Percentiles rank a stretch among this genome's conserved stretches.
phyloP scores from a whole-genome alignment of 2,797 vertebrate species.

The Sebastes itinus region DNA sequence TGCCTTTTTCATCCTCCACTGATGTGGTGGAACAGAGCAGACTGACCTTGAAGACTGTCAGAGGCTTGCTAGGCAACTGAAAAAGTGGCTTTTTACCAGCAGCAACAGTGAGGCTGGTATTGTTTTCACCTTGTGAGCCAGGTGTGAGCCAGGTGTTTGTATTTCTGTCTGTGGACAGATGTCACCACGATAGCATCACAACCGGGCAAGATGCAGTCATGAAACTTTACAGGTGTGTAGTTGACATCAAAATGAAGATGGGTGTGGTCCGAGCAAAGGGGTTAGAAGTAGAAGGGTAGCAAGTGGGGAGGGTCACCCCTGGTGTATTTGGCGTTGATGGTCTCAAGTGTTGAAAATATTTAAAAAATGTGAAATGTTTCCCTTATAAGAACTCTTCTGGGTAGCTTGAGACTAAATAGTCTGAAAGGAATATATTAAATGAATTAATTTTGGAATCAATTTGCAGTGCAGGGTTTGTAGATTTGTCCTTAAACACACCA shows the following conservation, averaged over 20 bases:
- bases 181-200: too few species aligned
- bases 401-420: not conserved
- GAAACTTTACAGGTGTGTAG: too few species aligned
- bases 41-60: constrained; percentile 44
- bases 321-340: too few species aligned
- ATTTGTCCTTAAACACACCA: not conserved
- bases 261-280: too few species aligned
- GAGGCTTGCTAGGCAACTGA: not conserved
- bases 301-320: too few species aligned
- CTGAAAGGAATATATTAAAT: not conserved
- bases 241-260: too few species aligned
- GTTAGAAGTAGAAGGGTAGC: too few species aligned
- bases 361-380: not conserved
- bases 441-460: not conserved
- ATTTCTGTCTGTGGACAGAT: not conserved
- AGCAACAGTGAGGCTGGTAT: not conserved
- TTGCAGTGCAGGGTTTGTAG: not conserved
- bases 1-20: constrained; percentile 6
- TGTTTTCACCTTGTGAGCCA: not conserved
- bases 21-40: not conserved
- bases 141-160: not conserved
- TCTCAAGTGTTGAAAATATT: not conserved
- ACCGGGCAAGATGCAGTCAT: too few species aligned
- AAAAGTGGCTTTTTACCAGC: not conserved
- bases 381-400: not conserved